phyloP scores from a whole-genome alignment of 2,113 vertebrate species.

The Hyaena hyaena region DNA sequence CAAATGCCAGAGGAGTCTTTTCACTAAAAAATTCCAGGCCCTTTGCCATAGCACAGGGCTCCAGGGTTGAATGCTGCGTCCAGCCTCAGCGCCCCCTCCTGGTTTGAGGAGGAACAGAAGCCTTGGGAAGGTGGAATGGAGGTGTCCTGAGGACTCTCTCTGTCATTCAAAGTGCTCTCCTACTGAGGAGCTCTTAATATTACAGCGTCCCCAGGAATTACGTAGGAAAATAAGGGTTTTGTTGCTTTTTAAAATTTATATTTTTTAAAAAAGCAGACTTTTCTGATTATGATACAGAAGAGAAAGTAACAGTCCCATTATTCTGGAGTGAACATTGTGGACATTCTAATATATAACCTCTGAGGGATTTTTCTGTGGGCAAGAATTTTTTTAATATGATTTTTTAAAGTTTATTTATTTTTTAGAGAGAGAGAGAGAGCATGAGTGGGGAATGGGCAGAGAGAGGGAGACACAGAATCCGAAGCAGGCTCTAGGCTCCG shows the following conservation, averaged over 20 bases:
- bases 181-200: background rate
- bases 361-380: background rate
- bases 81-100: background rate
- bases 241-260: background rate
- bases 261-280: background rate
- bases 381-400: background rate
- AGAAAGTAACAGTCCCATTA: background rate
- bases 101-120: background rate
- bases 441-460: too few species aligned
- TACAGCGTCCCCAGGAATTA: background rate
- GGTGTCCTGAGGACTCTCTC: fast-evolving
- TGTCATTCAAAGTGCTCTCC: background rate
- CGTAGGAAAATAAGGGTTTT: background rate
- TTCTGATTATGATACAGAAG: background rate
- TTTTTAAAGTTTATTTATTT: too few species aligned
- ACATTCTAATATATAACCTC: background rate
- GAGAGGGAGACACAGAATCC: too few species aligned
- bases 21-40: background rate
- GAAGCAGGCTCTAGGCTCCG: too few species aligned
- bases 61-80: background rate
- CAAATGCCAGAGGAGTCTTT: background rate
- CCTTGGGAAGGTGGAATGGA: background rate
- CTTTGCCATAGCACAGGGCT: background rate
- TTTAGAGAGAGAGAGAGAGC: too few species aligned
- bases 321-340: background rate